A percentile compares a stretch with the other conserved stretches of the same genome.
These are phyloP conservation scores for Podilymbus podiceps DNA, from an alignment of 2,113 vertebrate species.

Conservation along the genomic window DNA sequence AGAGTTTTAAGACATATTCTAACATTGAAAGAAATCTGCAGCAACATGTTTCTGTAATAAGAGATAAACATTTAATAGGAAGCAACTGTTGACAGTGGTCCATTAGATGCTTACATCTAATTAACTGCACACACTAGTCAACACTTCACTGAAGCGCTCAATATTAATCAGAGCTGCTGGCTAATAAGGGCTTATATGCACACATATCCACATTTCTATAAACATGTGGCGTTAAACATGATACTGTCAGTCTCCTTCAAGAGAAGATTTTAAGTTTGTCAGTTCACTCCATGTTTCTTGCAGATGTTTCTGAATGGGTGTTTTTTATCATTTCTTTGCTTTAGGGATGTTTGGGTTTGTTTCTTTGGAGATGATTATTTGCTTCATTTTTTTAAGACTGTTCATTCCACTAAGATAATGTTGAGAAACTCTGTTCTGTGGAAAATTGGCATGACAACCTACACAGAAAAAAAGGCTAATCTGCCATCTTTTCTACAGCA, in stretches of 20 bases:
- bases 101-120: conserved; percentile 50
- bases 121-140: conserved; percentile 50
- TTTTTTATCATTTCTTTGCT: not conserved
- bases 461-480: not conserved
- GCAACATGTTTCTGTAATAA: not conserved
- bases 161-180: not conserved
- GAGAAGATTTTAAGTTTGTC: not conserved
- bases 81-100: conserved; percentile 22
- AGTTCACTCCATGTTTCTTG: not conserved
- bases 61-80: conserved; percentile 28
- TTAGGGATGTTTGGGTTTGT: not conserved
- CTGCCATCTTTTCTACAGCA: not conserved
- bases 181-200: conserved; percentile 7
- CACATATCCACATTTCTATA: not conserved
- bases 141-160: not conserved
- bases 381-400: not conserved
- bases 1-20: not conserved
- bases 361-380: not conserved
- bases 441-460: not conserved
- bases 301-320: conserved; percentile 13
- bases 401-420: not conserved
- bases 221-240: conserved; percentile 10
- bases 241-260: conserved; percentile 11
- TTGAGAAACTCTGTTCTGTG: not conserved
- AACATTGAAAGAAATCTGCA: not conserved